Base-by-base conservation (phyloP, 2,797 vertebrate genomes). In the Acanthiza pusilla region DNA sequence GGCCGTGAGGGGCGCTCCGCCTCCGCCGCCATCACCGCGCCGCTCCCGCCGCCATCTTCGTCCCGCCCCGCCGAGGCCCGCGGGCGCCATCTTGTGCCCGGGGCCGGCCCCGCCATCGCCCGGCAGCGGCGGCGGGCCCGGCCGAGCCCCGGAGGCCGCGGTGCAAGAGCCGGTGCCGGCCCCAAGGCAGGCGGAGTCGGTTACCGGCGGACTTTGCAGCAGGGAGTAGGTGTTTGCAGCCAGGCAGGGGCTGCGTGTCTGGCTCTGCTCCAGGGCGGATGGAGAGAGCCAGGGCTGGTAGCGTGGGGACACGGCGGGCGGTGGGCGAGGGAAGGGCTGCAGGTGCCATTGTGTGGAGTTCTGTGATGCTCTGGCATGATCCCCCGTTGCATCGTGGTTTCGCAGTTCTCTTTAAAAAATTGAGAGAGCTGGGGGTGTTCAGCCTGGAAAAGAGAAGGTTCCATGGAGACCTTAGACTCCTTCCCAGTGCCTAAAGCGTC, bases 11-110 rank as follows among this genome's bases (percentile, higher is more conserved):
- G 36, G 8, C 36, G 36, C 36, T 10, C 36, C 36, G 36, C 36
- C 36, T 10, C 4, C 7, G 7, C n/a, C 32, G 8, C 38, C 72
- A 71, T 40, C 29, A 40, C 27, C 22, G 7, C 36, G 1, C 23
- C 7, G 7, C 40, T 53, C 45, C 6, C 54, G 36, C 74, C 86
- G 96, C 95, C 96, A 95, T 96, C 30, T 88, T 85, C 11, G 9
- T 4, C 51, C 7, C 29, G 4, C 55, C 45, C 34, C 13, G 8
- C 11, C 22, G n/a, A 74, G 95, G 74, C 20, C 7, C 89, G 26
- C 74, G 84, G 95, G 61, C 70, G 94, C 95, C 95, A 96, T 96
- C 94, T 96, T 94, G 94, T 88, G 94, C 18, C 57, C 29, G 5
- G 47, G 21, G 21, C 25, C 11, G 29, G 58, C 9, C 58, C 67